phyloP scores from a whole-genome alignment of 2,888 invertebrate species.

The Dione juno region DNA sequence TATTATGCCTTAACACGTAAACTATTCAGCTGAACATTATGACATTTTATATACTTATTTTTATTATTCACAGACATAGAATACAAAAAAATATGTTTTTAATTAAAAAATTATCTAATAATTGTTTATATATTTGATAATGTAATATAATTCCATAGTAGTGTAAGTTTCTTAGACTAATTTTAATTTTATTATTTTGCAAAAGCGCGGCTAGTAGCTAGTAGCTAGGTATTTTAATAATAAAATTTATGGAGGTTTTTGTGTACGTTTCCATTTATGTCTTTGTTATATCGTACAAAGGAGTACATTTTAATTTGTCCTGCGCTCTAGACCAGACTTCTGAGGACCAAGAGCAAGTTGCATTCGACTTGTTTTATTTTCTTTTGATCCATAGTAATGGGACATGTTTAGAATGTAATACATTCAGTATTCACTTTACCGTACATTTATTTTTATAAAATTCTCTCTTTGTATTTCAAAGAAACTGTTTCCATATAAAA shows the following conservation, averaged over 20 bases:
- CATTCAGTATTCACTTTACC: slow-evolving; percentile 8
- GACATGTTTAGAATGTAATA: slow-evolving; percentile 17
- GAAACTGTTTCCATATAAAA: background rate
- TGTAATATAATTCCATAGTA: too few species aligned
- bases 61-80: too few species aligned
- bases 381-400: slow-evolving; percentile 21
- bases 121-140: too few species aligned
- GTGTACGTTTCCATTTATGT: slow-evolving; percentile 28
- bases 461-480: background rate
- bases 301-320: slow-evolving; percentile 68
- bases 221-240: background rate
- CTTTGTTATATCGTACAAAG: slow-evolving; percentile 54
- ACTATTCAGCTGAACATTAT: too few species aligned
- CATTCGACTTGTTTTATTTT: slow-evolving; percentile 11
- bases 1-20: too few species aligned
- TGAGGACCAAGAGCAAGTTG: slow-evolving; percentile 50
- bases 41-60: too few species aligned
- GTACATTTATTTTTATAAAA: background rate
- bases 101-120: too few species aligned
- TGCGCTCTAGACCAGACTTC: slow-evolving; percentile 59
- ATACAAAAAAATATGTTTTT: too few species aligned
- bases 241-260: slow-evolving; percentile 23
- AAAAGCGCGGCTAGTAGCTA: too few species aligned
- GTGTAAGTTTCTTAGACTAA: too few species aligned
- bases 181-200: too few species aligned